These are phyloP conservation scores for Polymixis lichenea DNA, from an alignment of 2,888 invertebrate genomes.

Conservation along the genomic window DNA sequence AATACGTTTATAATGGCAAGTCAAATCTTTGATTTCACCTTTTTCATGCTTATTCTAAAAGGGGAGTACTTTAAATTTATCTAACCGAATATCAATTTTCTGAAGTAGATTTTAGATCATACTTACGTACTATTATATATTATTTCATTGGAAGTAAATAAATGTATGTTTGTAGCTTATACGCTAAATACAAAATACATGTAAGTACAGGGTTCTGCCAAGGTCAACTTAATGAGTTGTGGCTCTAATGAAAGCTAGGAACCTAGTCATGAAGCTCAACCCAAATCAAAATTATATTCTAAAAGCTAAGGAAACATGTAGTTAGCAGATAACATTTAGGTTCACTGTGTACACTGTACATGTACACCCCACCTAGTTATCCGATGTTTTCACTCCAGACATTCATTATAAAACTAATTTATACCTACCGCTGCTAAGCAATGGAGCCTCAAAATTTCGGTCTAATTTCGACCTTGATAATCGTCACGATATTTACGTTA, in stretches of 20 bases:
- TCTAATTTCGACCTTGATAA: constrained; percentile 46
- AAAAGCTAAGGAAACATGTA: constrained; percentile 21
- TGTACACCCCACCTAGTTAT: not conserved
- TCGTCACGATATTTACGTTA: constrained; percentile 50
- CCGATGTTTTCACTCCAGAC: constrained; percentile 17
- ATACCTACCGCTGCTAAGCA: constrained; percentile 15
- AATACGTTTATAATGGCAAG: constrained; percentile 19
- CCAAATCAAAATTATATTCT: constrained; percentile 45
- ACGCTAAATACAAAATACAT: not conserved
- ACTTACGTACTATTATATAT: not conserved
- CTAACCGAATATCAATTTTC: not conserved
- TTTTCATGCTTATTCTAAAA: not conserved
- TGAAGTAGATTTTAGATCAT: not conserved
- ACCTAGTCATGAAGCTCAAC: constrained; percentile 26
- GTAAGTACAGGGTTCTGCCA: not conserved
- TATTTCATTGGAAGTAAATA: not conserved
- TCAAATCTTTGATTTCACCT: constrained; percentile 5
- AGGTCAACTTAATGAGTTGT: constrained; percentile 10
- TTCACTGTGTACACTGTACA: constrained; percentile 16
- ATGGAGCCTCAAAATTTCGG: constrained; percentile 30
- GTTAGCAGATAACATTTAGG: constrained; percentile 21
- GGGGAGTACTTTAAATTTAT: not conserved
- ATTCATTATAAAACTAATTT: constrained; percentile 42
- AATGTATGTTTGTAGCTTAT: too few species aligned
- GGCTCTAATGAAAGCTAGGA: constrained; percentile 32